These are phyloP conservation scores for Temnothorax longispinosus DNA, from an alignment of 1,140 invertebrate genomes.

Conservation along the genomic window DNA sequence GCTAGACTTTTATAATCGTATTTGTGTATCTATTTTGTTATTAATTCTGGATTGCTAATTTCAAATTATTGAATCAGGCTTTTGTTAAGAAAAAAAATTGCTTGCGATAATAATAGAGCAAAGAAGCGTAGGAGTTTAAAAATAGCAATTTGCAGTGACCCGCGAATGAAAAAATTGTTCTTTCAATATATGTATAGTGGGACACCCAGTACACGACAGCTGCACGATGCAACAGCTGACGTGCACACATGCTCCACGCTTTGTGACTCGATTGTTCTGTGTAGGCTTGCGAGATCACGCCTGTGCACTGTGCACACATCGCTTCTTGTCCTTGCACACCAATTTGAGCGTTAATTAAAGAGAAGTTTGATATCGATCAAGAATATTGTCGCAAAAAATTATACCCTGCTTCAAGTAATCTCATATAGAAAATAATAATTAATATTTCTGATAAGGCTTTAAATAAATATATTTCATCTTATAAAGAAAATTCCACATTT, in stretches of 20 bases:
- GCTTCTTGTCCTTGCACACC: not conserved
- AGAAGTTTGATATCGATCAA: constrained; percentile 16
- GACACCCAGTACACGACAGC: constrained; percentile 60
- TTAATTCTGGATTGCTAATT: constrained; percentile 10
- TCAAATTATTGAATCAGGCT: not conserved
- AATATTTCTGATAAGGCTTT: not conserved
- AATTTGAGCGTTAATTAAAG: constrained; percentile 34
- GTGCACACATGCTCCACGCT: constrained; percentile 45
- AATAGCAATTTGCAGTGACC: constrained; percentile 24
- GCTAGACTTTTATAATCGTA: not conserved
- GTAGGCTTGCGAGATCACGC: not conserved
- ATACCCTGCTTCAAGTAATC: not conserved
- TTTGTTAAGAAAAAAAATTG: not conserved
- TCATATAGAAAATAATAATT: not conserved
- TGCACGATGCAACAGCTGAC: constrained; percentile 78
- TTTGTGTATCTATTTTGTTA: not conserved
- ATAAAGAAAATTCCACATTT: not conserved
- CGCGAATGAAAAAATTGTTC: constrained; percentile 5
- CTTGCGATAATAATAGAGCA: not conserved
- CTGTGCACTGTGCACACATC: not conserved
- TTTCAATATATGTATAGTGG: not conserved
- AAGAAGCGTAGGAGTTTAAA: not conserved
- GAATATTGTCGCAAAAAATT: not conserved
- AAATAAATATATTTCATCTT: not conserved
- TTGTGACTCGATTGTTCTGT: constrained; percentile 38